Base-by-base conservation (phyloP, 2,113 vertebrate genomes). In the Thunnus thynnus region DNA sequence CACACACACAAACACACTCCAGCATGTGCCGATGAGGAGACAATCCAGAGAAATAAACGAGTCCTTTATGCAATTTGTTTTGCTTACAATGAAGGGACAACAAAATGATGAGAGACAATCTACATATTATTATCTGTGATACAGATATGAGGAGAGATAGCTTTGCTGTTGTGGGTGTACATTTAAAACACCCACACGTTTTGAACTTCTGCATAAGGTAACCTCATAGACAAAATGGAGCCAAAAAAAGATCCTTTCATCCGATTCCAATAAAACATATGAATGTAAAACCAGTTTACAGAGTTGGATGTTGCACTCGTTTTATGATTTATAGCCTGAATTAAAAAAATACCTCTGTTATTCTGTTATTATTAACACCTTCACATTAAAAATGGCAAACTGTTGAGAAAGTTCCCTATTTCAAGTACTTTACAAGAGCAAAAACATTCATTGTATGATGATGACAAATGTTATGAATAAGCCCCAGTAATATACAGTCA, bases 11-110 rank as follows among this genome's bases (percentile, higher is more conserved):
- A 20, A 48, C 46, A 30, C 36, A 72, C n/a, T 17, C 52, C 22
- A 41, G 27, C 20, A 11, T 20, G 36, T 47, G 27, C 18, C 30
- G 48, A 62, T 44, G 41, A 55, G 66, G 30, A 73, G 27, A 62
- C 60, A n/a, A 36, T 85, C 63, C 63, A 30, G 54, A 50, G 60
- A 54, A 67, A 85, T 54, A 18, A 69, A 20, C 17, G 22, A 82
- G 63, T 76, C 46, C 55, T 76, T 57, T 4, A 61, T n/a, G 9
- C 1, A 0, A 13, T 70, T 78, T 72, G 60, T 48, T 77, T 82
- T 63, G 25, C 18, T 71, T 48, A 41, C 63, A 32, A 76, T 51
- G 44, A 27, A 54, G 2, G 17, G 16, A 58, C 32, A 58, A 55
- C 54, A 71, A 74, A 20, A 65, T 32, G 62, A 70, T 16, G 16